These are phyloP conservation scores for Oriolus oriolus DNA, from an alignment of 2,113 vertebrate genomes.

Conservation along the genomic window DNA sequence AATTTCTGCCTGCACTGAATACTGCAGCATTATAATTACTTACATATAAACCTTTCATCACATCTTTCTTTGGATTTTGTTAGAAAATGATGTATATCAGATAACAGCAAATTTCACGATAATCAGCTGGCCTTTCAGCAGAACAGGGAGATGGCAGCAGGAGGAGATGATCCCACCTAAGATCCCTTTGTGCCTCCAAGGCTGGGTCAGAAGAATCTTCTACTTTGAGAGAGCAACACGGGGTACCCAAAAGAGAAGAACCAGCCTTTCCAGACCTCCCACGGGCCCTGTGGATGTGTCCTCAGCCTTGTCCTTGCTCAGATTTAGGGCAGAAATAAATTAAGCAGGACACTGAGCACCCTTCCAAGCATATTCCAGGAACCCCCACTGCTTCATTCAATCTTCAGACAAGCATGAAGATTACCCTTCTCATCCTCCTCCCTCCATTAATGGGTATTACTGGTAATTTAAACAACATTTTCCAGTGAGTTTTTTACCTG, in stretches of 20 bases:
- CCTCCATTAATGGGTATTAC: background rate
- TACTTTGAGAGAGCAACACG: fast-evolving
- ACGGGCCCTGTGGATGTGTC: fast-evolving
- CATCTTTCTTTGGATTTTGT: slow-evolving; percentile 59
- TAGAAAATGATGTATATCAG: slow-evolving; percentile 44
- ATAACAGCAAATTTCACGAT: slow-evolving; percentile 34
- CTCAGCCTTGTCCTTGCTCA: background rate
- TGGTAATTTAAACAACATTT: background rate
- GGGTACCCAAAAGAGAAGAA: background rate
- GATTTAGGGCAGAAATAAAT: background rate
- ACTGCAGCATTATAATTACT: slow-evolving; percentile 63
- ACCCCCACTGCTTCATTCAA: background rate
- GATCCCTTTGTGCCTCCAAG: background rate
- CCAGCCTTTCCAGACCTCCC: background rate
- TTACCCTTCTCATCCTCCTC: background rate
- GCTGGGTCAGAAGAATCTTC: background rate
- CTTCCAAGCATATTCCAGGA: background rate
- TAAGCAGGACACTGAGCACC: background rate
- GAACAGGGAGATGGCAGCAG: background rate
- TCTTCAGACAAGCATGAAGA: background rate
- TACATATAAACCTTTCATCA: slow-evolving; percentile 58
- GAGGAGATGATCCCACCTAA: background rate
- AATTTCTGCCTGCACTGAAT: slow-evolving; percentile 45
- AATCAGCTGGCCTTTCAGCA: slow-evolving; percentile 39
- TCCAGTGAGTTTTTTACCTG: background rate